Evolutionary conservation across 1,140 invertebrate species (phyloP), one percentile per base, ranked within the genome.

Genomic region (Drosophila lowei): DNA sequence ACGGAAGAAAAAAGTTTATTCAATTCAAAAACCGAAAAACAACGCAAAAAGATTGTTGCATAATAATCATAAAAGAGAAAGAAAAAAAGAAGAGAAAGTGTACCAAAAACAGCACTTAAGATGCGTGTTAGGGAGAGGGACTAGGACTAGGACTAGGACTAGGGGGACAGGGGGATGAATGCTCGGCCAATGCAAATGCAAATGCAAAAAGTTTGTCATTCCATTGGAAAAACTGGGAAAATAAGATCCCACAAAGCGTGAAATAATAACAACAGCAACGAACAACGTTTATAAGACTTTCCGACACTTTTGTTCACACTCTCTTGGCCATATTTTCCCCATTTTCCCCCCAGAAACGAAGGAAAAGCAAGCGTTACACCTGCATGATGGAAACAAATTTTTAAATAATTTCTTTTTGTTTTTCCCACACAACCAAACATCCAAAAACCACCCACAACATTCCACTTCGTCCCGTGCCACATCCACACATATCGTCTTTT

Each of bases 161-260:
- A 28, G 3, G 30, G 34, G 7, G 49, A 62, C 9, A 18, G 38
- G 38, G 59, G 57, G 16, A 44, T 21, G 48, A 53, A 48, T 59
- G 54, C 67, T 58, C 60, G 59, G 8, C 38, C 38, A 72, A 71
- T 67, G 79, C 70, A 81, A 86, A 88, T 88, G 77, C 74, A 73
- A 84, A 88, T 88, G 78, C 78, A 73, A 84, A 88, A 89, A 89
- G 67, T 89, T 89, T 77, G 60, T 57, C 42, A 62, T 48, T 28
- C 48, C 48, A 70, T 61, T 55, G 28, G 34, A 13, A 13, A 63
- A 72, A 57, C 16, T 18, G 11, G 4, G 34, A 55, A 74, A 75
- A 63, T 79, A 49, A 62, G 72, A 77, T 64, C 54, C 54, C 43
- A 59, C 58, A 84, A 70, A 85, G 67, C 62, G 59, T 47, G 38